These are phyloP conservation scores for Symphodus melops DNA, from an alignment of 2,113 vertebrate species.

Conservation along the genomic window DNA sequence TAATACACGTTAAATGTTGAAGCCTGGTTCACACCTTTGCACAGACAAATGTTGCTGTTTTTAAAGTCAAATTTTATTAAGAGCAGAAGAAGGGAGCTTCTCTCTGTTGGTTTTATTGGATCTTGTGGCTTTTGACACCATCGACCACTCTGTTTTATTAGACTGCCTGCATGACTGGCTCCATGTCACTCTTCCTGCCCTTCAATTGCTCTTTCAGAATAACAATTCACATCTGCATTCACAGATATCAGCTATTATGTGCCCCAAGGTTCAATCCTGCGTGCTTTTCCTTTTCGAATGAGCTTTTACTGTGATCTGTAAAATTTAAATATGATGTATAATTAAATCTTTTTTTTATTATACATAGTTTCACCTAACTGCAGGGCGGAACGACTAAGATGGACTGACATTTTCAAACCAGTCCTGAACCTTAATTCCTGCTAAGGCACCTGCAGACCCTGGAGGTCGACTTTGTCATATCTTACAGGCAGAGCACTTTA, in stretches of 20 bases:
- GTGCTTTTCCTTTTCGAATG: background rate
- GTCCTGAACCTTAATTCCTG: background rate
- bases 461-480: too few species aligned
- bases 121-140: conserved; percentile 23
- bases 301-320: background rate
- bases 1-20: background rate
- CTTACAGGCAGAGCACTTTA: too few species aligned
- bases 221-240: conserved; percentile 7
- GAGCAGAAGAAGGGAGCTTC: background rate
- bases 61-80: conserved; percentile 3
- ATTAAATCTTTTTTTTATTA: background rate
- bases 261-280: background rate
- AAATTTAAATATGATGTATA: background rate
- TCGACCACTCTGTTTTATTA: conserved; percentile 24
- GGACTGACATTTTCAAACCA: background rate
- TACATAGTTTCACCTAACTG: background rate
- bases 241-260: background rate
- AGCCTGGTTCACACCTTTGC: background rate
- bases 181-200: conserved; percentile 1
- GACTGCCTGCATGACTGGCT: conserved; percentile 3
- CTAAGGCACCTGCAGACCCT: too few species aligned
- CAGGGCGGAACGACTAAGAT: background rate
- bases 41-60: background rate
- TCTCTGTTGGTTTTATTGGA: conserved; percentile 11
- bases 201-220: conserved; percentile 5